Evolutionary conservation across 2,797 vertebrate genomes (phyloP), one percentile per base, ranked within the genome.

Genomic region (Leptoclinus maculatus): DNA sequence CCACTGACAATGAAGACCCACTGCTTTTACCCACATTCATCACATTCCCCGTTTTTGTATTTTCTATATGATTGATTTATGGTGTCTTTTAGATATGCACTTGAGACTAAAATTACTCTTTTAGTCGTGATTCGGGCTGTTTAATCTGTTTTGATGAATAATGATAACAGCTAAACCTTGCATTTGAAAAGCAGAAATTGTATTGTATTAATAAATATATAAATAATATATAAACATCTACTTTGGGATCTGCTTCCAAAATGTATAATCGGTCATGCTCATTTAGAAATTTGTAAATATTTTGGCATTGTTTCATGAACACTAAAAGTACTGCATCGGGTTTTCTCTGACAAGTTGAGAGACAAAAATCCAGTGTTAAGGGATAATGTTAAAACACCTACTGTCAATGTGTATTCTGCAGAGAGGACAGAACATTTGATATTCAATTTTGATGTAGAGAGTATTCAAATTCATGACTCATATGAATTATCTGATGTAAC

Each of bases 1-100:
- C 51, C 75, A 58, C 68, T 27, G 66, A 72, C 76, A 76, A 68
- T 41, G 10, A 71, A 78, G 60, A 67, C 29, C 51, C 34, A 41
- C 69, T 12, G 39, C 58, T 38, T 65, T 73, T 32, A 72, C 0
- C 38, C 41, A 11, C 5, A 9, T 51, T 56, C 8, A n/a, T 66
- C 49, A 25, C 9, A 3, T 74, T 58, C 7, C 63, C 29, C 19
- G 34, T 59, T 43, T 3, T 32, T 59, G 8, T 34, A 25, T 60
- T 67, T 65, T 58, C 51, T 47, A 6, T n/a, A 56, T 21, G 11
- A 53, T 59, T 47, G 4, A 36, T 13, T 43, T 8, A 29, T 47
- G 39, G 21, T 16, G 3, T 51, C 21, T 29, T 21, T 7, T 34
- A 49, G 39, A 53, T 14, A 0, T 45, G 39, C 14, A 7, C 9